Percentiles rank a stretch among this genome's conserved stretches.
Conservation (phyloP, 2,113 vertebrate species). For the Apaloderma vittatum region DNA sequence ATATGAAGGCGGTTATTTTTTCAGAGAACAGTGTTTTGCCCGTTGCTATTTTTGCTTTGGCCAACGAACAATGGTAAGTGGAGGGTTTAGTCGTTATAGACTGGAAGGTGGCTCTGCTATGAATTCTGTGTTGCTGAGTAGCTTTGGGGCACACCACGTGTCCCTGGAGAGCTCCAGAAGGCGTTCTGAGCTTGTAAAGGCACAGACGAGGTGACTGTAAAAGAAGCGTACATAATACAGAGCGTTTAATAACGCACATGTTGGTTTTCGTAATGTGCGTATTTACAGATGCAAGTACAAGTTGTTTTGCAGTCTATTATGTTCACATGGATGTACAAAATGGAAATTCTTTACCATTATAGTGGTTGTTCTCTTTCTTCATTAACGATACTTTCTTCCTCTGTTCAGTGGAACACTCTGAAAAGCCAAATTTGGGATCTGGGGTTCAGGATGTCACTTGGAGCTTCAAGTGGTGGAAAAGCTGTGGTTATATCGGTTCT, state of each 20-base stretch:
- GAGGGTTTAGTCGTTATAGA: not conserved
- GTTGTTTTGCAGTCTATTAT: conserved; percentile 49
- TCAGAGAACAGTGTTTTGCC: conserved; percentile 42
- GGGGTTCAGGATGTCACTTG: not conserved
- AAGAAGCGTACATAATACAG: conserved; percentile 24
- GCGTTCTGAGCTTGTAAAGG: not conserved
- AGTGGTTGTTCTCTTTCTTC: conserved; percentile 36
- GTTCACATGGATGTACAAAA: conserved; percentile 59
- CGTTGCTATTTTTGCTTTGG: conserved; percentile 48
- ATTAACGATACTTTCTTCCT: not conserved
- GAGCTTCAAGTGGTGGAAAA: not conserved
- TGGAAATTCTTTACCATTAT: conserved; percentile 61
- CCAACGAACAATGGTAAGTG: conserved; percentile 32
- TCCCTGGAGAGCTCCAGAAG: conserved; percentile 1
- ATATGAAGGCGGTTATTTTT: conserved; percentile 45
- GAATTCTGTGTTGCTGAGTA: conserved; percentile 52
- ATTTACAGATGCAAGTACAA: conserved; percentile 55
- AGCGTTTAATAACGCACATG: conserved; percentile 29
- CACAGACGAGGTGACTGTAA: conserved; percentile 12
- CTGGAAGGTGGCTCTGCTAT: not conserved
- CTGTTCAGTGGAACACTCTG: not conserved
- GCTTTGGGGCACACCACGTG: conserved; percentile 29
- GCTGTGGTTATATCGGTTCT: not conserved
- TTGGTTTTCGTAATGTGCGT: conserved; percentile 26
- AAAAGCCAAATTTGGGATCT: not conserved